These are phyloP conservation scores for Colossoma macropomum DNA, from an alignment of 2,113 vertebrate species.

Conservation along the genomic window DNA sequence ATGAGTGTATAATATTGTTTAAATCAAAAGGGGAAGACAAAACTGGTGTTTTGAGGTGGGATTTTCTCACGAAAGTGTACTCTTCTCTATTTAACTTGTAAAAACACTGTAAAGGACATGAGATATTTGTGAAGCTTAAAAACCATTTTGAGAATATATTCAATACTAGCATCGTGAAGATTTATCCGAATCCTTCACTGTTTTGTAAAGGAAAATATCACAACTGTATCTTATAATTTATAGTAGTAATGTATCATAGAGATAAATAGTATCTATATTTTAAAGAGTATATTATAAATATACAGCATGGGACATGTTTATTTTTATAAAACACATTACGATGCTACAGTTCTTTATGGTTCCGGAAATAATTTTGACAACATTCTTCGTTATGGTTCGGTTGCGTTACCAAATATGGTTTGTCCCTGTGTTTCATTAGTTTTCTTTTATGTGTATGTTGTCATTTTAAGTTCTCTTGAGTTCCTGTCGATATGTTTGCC, in stretches of 20 bases:
- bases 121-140: conserved; percentile 63
- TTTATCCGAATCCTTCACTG: conserved; percentile 66
- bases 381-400: conserved; percentile 69
- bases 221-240: conserved; percentile 73
- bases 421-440: conserved; percentile 70
- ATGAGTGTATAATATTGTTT: conserved; percentile 29
- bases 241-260: conserved; percentile 78
- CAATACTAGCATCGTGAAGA: conserved; percentile 63
- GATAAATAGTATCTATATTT: conserved; percentile 80
- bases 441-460: conserved; percentile 61
- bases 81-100: conserved; percentile 67
- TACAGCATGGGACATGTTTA: conserved; percentile 80
- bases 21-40: conserved; percentile 36
- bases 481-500: conserved; percentile 67
- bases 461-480: conserved; percentile 65
- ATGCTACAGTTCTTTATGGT: conserved; percentile 62
- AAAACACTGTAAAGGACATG: conserved; percentile 66
- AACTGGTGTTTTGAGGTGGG: conserved; percentile 60
- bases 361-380: conserved; percentile 59
- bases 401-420: conserved; percentile 69
- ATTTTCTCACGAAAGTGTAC: conserved; percentile 63
- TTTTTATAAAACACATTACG: conserved; percentile 78
- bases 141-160: conserved; percentile 71
- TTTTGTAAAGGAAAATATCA: conserved; percentile 72
- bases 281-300: conserved; percentile 73